A percentile compares a stretch with the other conserved stretches of the same genome.
phyloP scores from a whole-genome alignment of 2,113 vertebrate genomes.

The Grammomys dolichurus region DNA sequence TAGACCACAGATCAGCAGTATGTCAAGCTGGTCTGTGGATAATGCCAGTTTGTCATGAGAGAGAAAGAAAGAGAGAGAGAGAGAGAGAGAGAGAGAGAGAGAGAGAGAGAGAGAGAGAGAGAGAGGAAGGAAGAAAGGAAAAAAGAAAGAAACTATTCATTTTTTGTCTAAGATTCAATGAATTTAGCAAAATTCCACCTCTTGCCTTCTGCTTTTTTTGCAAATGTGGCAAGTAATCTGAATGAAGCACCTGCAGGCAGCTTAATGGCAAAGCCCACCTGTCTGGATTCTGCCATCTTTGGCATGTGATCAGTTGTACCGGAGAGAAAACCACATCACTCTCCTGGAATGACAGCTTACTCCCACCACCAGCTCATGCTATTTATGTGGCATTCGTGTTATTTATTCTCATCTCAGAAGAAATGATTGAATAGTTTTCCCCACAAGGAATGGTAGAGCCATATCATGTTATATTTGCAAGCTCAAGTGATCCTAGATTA shows the following conservation, averaged over 20 bases:
- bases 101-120: too few species aligned
- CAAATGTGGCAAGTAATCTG: slow-evolving; percentile 64
- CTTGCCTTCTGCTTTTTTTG: slow-evolving; percentile 65
- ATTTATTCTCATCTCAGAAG: slow-evolving; percentile 76
- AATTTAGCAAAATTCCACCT: slow-evolving; percentile 63
- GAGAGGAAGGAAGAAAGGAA: too few species aligned
- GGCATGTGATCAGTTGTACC: slow-evolving; percentile 64
- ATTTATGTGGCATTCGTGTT: slow-evolving; percentile 82
- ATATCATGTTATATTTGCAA: slow-evolving; percentile 16
- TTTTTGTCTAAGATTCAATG: slow-evolving; percentile 57
- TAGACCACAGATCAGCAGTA: slow-evolving; percentile 51
- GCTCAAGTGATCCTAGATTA: slow-evolving; percentile 67
- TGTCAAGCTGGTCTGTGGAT: slow-evolving; percentile 62
- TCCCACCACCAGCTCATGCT: slow-evolving; percentile 79
- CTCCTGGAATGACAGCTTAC: slow-evolving; percentile 74
- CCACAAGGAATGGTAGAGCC: slow-evolving; percentile 56
- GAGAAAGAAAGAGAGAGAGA: neutral
- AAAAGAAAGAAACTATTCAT: neutral
- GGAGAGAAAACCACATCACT: slow-evolving; percentile 73
- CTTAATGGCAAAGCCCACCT: slow-evolving; percentile 69
- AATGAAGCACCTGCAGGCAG: slow-evolving; percentile 69
- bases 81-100: too few species aligned
- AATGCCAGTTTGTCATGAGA: slow-evolving; percentile 63
- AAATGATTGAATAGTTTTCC: slow-evolving; percentile 66
- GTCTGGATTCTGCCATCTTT: slow-evolving; percentile 84